Percentiles rank a stretch among this genome's conserved stretches.
Conservation (phyloP, 2,888 invertebrate species). For the Helleia helle region DNA sequence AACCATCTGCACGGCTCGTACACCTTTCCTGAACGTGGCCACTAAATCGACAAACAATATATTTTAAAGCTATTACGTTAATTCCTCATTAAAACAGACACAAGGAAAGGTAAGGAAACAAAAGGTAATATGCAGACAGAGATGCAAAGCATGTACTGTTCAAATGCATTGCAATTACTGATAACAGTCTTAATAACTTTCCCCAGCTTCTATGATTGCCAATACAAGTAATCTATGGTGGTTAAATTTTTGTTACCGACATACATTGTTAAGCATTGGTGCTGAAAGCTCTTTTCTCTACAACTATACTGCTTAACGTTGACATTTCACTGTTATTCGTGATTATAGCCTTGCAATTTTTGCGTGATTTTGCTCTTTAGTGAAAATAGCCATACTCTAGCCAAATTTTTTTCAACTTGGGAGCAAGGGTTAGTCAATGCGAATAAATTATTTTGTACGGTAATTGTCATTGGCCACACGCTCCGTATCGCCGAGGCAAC, state of each 20-base stretch:
- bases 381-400: conserved; percentile 64
- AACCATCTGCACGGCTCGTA: conserved; percentile 98
- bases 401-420: conserved; percentile 47
- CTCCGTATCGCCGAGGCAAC: conserved; percentile 88
- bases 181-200: conserved; percentile 11
- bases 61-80: conserved; percentile 42
- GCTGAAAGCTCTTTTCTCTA: conserved; percentile 20
- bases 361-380: conserved; percentile 58
- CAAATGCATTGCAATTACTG: conserved; percentile 15
- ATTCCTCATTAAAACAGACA: conserved; percentile 20
- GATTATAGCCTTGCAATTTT: conserved; percentile 59
- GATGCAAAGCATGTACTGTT: conserved; percentile 45
- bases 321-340: conserved; percentile 29
- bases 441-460: conserved; percentile 67
- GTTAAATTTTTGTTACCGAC: conserved; percentile 7
- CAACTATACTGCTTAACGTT: conserved; percentile 10
- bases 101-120: conserved; percentile 35
- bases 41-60: conserved; percentile 81
- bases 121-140: conserved; percentile 45
- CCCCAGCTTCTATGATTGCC: conserved; percentile 24
- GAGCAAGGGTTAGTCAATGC: conserved; percentile 69
- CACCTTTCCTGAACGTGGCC: conserved; percentile 99
- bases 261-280: conserved; percentile 15
- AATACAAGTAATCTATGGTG: conserved; percentile 29
- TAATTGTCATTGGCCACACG: conserved; percentile 51